phyloP scores from a whole-genome alignment of 2,113 vertebrate genomes.

The Siniperca knerii region DNA sequence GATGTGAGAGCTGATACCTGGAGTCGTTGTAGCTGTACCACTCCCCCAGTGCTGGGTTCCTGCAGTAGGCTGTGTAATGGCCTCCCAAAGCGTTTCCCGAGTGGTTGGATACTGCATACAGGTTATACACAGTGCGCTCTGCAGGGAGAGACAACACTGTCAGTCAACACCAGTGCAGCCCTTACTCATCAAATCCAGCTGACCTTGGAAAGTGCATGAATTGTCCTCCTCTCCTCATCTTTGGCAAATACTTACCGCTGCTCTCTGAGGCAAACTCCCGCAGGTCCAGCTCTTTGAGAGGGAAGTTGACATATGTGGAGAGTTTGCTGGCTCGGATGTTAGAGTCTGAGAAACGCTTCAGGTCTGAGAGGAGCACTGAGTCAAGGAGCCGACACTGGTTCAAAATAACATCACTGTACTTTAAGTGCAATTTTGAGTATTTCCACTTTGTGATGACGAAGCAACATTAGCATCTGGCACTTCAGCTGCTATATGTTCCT shows the following conservation, averaged over 20 bases:
- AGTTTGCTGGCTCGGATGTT: conserved; percentile 93
- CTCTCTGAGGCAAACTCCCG: conserved; percentile 91
- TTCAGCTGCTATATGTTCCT: too few species aligned
- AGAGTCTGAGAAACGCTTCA: conserved; percentile 96
- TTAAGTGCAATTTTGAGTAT: background rate
- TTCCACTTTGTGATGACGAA: too few species aligned
- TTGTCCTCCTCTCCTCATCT: background rate
- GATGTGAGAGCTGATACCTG: conserved; percentile 83
- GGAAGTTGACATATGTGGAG: conserved; percentile 95
- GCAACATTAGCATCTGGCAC: too few species aligned
- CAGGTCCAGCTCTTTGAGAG: conserved; percentile 94
- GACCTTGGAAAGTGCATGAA: background rate
- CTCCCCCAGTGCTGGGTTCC: conserved; percentile 89
- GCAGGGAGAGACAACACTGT: conserved; percentile 35
- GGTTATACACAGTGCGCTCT: conserved; percentile 93
- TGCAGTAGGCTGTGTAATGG: conserved; percentile 97
- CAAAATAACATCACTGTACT: background rate
- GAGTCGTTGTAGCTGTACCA: conserved; percentile 97
- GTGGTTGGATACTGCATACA: conserved; percentile 97
- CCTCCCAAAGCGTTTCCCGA: conserved; percentile 95
- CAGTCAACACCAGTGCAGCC: background rate
- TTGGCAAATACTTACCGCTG: conserved; percentile 86
- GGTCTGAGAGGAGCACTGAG: conserved; percentile 81
- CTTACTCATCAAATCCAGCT: background rate
- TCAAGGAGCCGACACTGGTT: conserved; percentile 82